Base-by-base conservation (phyloP, 2,797 vertebrate species). In the Platalea minor region DNA sequence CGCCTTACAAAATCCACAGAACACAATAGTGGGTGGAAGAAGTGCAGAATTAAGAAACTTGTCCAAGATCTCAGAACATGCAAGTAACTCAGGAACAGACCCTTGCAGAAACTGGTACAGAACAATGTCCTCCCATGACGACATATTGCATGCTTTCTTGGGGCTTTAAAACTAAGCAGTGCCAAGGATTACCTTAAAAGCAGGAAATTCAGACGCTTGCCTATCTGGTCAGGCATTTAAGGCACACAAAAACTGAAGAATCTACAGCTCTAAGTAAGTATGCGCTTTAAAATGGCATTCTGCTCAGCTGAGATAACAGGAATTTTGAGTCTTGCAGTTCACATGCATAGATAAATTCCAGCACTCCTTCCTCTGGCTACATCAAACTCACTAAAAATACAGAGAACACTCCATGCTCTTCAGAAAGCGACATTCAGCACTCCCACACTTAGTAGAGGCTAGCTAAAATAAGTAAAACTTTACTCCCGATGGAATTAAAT, bases 381-480 rank as follows among this genome's bases (percentile, higher is more conserved):
- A 56, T 29, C 37, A 83, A 93, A 78, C 53, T 94, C 65, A 69
- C 85, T 63, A 85, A 87, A 88, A 90, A 85, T 29, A 83, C 0
- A 80, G 51, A 67, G 33, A 75, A 87, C 0, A 1, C 56, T 75
- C 69, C 77, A 82, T 67, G 85, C 18, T 76, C 43, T 92, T 88
- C 83, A 89, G 43, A 82, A 94, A 76, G 67, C 48, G 48, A 65
- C 59, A 70, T 45, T 82, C 77, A 86, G 54, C 73, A 88, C 77
- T 86, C 59, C 59, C 77, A 93, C 67, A 24, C 65, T 88, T 31
- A 48, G 45, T 5, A 50, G 31, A 79, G 26, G 60, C 59, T 90
- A 91, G 60, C 59, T 90, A 91, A 93, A 95, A 51, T 65, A 91
- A 91, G 69, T 43, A 63, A 79, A 96, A 88, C 53, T 64, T 94